Evolutionary conservation across 2,113 vertebrate species (phyloP), one percentile per base, ranked within the genome.

Genomic region (Ornithorhynchus anatinus): DNA sequence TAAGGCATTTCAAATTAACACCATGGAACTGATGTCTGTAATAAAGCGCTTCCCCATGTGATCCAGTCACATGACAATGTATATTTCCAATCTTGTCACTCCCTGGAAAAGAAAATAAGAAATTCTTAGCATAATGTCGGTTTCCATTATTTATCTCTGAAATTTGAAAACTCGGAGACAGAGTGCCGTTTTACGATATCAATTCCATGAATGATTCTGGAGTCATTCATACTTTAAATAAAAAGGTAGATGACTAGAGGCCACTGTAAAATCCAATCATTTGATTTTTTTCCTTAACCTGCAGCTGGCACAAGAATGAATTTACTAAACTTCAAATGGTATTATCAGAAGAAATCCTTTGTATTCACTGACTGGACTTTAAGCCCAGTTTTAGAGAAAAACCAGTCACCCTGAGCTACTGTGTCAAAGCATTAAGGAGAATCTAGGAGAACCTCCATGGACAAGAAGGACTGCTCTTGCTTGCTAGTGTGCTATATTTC

Each of bases 11-110:
- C 94, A 96, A 93, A 93, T 94, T 92, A 97, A 99, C 96, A 98
- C 96, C 96, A 97, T 95, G 96, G 96, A 97, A 97, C 94, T 94
- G 96, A 98, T 96, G 97, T 96, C 93, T 96, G 92, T 95, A 95
- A 90, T 91, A 94, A 94, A 94, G 91, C 94, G 91, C 92, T 90
- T 94, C 93, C 85, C 93, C 94, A 96, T 94, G 96, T 96, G 95
- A 96, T 92, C 92, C 90, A 89, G 94, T 95, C 96, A 96, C 96
- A 95, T 96, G 95, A 90, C 86, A 92, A 92, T 86, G 83, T 92
- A 92, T 86, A 96, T 91, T 94, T 93, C 93, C 95, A 86, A 89
- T 95, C 77, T 92, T 92, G 75, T 97, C 93, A 73, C 89, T 94
- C 88, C 96, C 96, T 99, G 95, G 58, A 93, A 94, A 89, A 87